A percentile compares a stretch with the other conserved stretches of the same genome.
Conservation (phyloP, 1,140 invertebrate species). For the Phymastichus coffea region DNA sequence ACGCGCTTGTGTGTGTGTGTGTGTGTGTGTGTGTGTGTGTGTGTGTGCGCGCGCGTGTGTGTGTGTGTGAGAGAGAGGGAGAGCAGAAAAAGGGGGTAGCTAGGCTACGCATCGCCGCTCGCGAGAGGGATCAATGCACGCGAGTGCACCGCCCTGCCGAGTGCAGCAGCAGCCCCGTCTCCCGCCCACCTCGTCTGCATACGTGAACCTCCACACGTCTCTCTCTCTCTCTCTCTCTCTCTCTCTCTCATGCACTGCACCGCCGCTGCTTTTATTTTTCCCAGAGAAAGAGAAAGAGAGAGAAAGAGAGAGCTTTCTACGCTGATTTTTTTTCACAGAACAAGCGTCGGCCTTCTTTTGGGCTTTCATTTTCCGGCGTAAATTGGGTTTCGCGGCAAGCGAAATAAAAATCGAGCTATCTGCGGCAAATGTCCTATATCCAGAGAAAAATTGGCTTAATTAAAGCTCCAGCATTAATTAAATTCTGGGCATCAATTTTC, state of each 20-base stretch:
- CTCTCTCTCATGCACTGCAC: neutral
- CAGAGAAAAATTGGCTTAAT: conserved; percentile 4
- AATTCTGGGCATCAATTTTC: neutral
- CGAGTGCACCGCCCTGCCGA: conserved; percentile 52
- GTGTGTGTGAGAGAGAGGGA: conserved; percentile 26
- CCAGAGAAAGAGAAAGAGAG: no score
- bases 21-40: neutral
- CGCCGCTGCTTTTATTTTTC: neutral
- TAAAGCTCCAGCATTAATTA: conserved; percentile 7
- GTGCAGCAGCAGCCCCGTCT: conserved; percentile 34
- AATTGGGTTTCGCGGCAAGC: conserved; percentile 27
- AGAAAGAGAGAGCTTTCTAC: no score
- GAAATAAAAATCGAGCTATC: no score
- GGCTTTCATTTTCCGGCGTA: no score
- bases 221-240: neutral
- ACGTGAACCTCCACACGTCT: neutral
- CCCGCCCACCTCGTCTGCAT: no score
- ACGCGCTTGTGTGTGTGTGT: conserved; percentile 27
- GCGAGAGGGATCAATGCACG: conserved; percentile 50
- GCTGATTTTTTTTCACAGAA: no score
- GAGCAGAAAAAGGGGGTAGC: conserved; percentile 40
- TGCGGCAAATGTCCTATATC: no score
- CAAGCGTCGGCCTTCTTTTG: no score
- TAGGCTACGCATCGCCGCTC: conserved; percentile 46
- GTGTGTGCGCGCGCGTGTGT: conserved; percentile 9